Evolutionary conservation across 2,888 invertebrate species (phyloP).

Genomic region (Hyles lineata): DNA sequence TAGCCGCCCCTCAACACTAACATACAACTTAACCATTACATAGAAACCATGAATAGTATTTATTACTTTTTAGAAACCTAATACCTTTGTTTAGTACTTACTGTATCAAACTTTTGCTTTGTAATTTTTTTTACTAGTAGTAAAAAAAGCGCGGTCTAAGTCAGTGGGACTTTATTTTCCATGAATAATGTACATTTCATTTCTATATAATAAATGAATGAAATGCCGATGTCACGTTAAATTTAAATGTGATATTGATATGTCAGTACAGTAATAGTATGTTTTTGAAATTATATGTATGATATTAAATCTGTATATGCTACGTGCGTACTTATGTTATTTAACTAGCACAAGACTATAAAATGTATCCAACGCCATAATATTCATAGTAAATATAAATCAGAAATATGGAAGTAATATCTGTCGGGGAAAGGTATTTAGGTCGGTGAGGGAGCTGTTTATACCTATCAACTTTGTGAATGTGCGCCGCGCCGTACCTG

Average conservation of each 20-base stretch:
- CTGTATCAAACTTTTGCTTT: no score
- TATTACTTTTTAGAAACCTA: no score
- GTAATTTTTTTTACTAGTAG: no score
- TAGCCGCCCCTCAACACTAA: constrained; percentile 8
- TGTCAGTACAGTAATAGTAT: no score
- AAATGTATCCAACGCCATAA: constrained; percentile 34
- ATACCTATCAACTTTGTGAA: constrained; percentile 32
- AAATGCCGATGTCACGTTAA: no score
- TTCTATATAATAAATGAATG: no score
- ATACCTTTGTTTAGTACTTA: no score
- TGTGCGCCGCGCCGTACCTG: constrained; percentile 24
- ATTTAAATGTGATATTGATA: no score
- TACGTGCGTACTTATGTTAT: background rate
- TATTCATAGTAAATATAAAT: constrained; percentile 51
- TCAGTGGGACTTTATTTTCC: no score
- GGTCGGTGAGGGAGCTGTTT: constrained; percentile 42
- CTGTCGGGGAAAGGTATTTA: constrained; percentile 44
- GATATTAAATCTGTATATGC: background rate
- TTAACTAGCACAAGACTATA: constrained; percentile 24
- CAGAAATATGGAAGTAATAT: constrained; percentile 50
- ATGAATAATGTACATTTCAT: no score
- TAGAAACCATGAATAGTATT: no score
- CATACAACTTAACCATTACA: background rate
- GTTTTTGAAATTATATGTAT: background rate
- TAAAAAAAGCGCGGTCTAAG: no score